Evolutionary conservation across 2,888 invertebrate species (phyloP), one percentile per base, ranked within the genome.

Genomic region (Endotricha flammealis): DNA sequence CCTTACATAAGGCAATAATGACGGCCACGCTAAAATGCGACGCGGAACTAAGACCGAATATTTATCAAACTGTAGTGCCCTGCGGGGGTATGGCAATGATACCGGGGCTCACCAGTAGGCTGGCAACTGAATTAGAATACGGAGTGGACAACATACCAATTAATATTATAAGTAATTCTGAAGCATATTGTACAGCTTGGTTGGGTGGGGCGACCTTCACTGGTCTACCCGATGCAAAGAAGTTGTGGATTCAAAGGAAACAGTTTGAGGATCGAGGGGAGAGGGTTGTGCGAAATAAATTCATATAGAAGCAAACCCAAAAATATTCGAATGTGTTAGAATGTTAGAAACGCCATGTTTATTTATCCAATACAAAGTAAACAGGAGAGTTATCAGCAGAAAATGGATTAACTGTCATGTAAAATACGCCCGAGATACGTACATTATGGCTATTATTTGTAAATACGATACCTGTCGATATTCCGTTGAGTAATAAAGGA

Each of bases 181-280:
- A n/a, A n/a, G n/a, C n/a, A 0, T 72, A 73, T 22, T 58, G 70
- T 0, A 47, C 71, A 1, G 16, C 73, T 0, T 83, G 82, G 83
- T 44, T 83, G 9, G 85, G 85, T 0, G 85, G 73, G 2, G 71
- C 85, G 0, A 68, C 68, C 0, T 82, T 79, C 30, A 77, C 80
- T 1, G 69, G 70, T 0, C 61, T 82, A 35, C 17, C 53, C 0
- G 74, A 59, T 1, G 44, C 71, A 0, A 41, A 52, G 2, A 70
- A 65, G 29, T 39, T 78, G 31, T 81, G 73, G 70, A 54, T 85
- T 0, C 44, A 48, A 0, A 75, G 70, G 41, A 67, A 64, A 12
- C 76, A 78, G 34, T 85, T 53, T 29, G 78, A 81, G 10, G 83
- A 85, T 2, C 49, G 70, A 1, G 83, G 82, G 0, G 61, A 43